Conservation (phyloP, 1,140 invertebrate genomes). For the Philopotamus ludificatus region DNA sequence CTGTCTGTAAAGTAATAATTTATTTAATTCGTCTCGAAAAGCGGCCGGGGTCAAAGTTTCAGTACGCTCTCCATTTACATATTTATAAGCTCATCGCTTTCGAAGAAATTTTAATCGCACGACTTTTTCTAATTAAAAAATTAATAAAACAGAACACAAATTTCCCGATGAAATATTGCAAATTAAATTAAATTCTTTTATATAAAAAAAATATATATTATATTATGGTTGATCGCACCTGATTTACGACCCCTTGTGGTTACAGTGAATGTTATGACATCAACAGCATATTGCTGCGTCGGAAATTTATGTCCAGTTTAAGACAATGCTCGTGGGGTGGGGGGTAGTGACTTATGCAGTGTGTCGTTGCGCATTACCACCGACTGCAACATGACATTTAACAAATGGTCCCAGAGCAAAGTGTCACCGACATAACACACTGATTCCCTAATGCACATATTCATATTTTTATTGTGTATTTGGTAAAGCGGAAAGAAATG, state of each 20-base stretch:
- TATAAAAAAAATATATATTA: no score
- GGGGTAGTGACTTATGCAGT: neutral
- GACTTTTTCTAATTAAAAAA: neutral
- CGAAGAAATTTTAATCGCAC: neutral
- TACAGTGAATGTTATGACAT: neutral
- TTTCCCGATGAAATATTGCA: no score
- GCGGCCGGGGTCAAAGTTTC: neutral
- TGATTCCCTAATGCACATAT: no score
- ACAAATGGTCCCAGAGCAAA: neutral
- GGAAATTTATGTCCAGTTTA: neutral
- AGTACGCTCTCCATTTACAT: neutral
- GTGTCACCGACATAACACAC: neutral
- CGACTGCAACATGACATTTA: neutral
- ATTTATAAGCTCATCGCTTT: neutral
- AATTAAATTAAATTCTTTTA: no score
- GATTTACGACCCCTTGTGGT: neutral
- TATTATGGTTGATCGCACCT: no score
- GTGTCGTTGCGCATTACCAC: neutral
- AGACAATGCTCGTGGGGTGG: neutral
- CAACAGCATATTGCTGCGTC: neutral
- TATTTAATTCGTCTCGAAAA: neutral
- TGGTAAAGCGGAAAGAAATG: no score
- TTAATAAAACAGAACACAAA: no score
- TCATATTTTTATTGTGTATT: no score
- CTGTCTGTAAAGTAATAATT: neutral